phyloP scores from a whole-genome alignment of 2,113 vertebrate species.

The Talpa occidentalis region DNA sequence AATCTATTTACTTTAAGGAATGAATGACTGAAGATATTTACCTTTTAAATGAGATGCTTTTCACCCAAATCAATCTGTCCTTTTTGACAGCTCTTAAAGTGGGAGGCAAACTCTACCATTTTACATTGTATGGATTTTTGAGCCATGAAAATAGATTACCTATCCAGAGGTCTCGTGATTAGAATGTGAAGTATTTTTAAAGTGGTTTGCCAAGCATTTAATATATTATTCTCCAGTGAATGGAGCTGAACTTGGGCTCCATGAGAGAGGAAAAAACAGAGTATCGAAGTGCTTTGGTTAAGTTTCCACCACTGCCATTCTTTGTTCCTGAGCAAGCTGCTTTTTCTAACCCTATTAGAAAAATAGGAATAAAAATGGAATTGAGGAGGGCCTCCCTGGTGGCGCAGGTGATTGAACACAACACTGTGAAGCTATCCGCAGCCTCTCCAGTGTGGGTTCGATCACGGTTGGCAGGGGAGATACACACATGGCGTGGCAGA shows the following conservation, averaged over 20 bases:
- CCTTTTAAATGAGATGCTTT: neutral
- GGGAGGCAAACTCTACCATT: neutral
- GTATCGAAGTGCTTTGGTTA: neutral
- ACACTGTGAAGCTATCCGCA: too few relatives aligned
- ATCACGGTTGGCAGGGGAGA: too few relatives aligned
- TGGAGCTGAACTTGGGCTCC: neutral
- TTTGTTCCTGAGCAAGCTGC: neutral
- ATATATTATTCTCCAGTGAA: neutral
- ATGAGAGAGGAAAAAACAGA: neutral
- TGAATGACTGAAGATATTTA: neutral
- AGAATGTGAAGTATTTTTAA: neutral
- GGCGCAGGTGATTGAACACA: too few relatives aligned
- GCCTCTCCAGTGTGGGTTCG: too few relatives aligned
- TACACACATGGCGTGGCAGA: too few relatives aligned
- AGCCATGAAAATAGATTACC: neutral
- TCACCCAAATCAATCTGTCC: neutral
- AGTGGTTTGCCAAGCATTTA: neutral
- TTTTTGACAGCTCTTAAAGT: neutral
- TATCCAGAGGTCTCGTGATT: neutral
- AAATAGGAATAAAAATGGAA: neutral
- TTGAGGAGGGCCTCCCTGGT: too few relatives aligned
- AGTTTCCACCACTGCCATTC: neutral
- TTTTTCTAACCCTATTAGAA: neutral
- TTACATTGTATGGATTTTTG: neutral
- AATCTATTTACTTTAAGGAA: neutral